Conservation (phyloP, 2,113 vertebrate species). For the Anseranas semipalmata region DNA sequence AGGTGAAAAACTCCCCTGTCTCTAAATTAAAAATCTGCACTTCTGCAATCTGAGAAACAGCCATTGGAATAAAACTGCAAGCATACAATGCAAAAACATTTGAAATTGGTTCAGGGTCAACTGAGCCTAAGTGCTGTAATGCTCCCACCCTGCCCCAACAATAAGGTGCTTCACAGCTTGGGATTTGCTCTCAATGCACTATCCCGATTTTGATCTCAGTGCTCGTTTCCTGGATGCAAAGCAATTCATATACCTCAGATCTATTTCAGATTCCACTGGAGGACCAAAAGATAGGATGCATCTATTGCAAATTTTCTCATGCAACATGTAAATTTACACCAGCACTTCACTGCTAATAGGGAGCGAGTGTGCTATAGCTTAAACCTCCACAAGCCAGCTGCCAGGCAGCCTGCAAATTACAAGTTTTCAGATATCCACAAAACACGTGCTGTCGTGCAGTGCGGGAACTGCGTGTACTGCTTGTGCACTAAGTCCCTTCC, state of each 20-base stretch:
- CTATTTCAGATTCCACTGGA: neutral
- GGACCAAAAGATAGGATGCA: neutral
- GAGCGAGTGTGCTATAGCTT: neutral
- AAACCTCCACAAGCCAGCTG: neutral
- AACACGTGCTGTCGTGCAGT: fast-evolving
- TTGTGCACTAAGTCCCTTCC: neutral
- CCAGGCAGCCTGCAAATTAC: neutral
- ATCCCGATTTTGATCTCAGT: fast-evolving
- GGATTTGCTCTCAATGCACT: neutral
- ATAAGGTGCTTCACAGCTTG: neutral
- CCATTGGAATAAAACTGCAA: neutral
- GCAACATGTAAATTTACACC: neutral
- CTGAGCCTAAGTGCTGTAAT: neutral
- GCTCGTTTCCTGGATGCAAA: neutral
- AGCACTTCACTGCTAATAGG: fast-evolving
- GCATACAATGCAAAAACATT: neutral
- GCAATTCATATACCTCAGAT: fast-evolving
- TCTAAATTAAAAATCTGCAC: neutral
- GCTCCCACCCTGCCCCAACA: neutral
- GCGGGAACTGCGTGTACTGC: fast-evolving
- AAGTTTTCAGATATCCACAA: neutral
- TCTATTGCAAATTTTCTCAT: neutral
- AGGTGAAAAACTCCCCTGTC: neutral
- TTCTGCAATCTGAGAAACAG: neutral
- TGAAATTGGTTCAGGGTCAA: neutral